Conservation (phyloP, 2,113 vertebrate species). For the Serinus canaria region DNA sequence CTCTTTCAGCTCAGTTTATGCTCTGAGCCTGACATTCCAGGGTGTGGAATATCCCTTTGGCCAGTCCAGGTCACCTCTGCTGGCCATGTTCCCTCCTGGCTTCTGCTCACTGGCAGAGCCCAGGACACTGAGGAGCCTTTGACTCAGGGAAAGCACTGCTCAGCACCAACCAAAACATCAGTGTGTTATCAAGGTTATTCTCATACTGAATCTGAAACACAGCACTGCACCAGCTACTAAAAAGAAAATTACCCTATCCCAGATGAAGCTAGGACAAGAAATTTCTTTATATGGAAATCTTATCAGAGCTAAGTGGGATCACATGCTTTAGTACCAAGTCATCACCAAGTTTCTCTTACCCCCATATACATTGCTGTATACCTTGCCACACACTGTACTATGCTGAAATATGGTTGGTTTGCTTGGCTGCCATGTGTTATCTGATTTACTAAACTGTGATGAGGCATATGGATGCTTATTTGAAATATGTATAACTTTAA, state of each 20-base stretch:
- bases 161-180: neutral
- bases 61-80: neutral
- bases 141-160: neutral
- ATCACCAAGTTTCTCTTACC: neutral
- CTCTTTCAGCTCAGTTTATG: neutral
- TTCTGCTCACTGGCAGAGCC: neutral
- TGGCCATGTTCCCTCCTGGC: neutral
- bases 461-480: neutral
- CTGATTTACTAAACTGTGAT: neutral
- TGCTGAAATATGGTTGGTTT: neutral
- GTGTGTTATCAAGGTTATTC: rapidly evolving
- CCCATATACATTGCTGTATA: neutral
- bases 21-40: neutral
- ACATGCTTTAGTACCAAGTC: neutral
- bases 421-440: neutral
- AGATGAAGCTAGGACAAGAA: neutral
- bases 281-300: neutral
- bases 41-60: neutral
- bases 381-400: neutral
- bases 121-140: neutral
- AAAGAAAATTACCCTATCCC: neutral
- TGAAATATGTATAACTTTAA: neutral
- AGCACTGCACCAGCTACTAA: neutral
- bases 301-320: neutral
- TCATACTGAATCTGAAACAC: neutral